phyloP scores from a whole-genome alignment of 1,140 invertebrate genomes.

The Hermetia illucens region DNA sequence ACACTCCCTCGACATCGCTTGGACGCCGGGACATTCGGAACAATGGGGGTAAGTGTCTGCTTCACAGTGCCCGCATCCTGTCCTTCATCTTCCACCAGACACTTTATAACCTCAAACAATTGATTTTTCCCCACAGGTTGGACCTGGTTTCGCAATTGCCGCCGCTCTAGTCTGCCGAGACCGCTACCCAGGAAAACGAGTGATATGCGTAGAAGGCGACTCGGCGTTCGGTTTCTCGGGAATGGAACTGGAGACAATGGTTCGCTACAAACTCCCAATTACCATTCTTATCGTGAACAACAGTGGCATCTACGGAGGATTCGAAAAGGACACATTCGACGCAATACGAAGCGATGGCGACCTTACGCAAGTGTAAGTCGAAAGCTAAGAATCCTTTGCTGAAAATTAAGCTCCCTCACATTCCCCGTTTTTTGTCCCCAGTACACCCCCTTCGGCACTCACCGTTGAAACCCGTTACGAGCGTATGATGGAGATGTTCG shows the following conservation, averaged over 20 bases:
- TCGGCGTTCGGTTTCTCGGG: slow-evolving; percentile 95
- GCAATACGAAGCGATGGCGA: slow-evolving; percentile 52
- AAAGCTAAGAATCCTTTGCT: too few relatives aligned
- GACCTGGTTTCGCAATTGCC: slow-evolving; percentile 83
- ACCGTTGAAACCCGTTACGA: slow-evolving; percentile 72
- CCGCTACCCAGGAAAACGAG: slow-evolving; percentile 60
- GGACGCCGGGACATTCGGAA: slow-evolving; percentile 89
- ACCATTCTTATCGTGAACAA: slow-evolving; percentile 91
- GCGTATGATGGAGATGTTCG: slow-evolving; percentile 77
- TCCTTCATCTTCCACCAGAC: too few relatives aligned
- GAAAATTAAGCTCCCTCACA: too few relatives aligned
- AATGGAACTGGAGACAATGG: slow-evolving; percentile 95
- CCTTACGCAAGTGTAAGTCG: slow-evolving; percentile 46
- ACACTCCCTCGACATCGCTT: slow-evolving; percentile 67
- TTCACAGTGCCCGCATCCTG: too few relatives aligned
- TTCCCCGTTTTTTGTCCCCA: slow-evolving; percentile 35
- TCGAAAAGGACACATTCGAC: slow-evolving; percentile 59
- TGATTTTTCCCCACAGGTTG: slow-evolving; percentile 39
- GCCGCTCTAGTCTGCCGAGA: slow-evolving; percentile 81
- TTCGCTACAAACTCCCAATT: slow-evolving; percentile 83
- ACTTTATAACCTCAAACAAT: too few relatives aligned
- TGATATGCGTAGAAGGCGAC: slow-evolving; percentile 84
- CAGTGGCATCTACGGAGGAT: slow-evolving; percentile 83
- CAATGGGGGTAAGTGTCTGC: slow-evolving; percentile 80
- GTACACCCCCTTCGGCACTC: slow-evolving; percentile 68